Percentiles rank a stretch among this genome's conserved stretches.
Conservation (phyloP, 2,797 vertebrate species). For the Sylvilagus floridanus region DNA sequence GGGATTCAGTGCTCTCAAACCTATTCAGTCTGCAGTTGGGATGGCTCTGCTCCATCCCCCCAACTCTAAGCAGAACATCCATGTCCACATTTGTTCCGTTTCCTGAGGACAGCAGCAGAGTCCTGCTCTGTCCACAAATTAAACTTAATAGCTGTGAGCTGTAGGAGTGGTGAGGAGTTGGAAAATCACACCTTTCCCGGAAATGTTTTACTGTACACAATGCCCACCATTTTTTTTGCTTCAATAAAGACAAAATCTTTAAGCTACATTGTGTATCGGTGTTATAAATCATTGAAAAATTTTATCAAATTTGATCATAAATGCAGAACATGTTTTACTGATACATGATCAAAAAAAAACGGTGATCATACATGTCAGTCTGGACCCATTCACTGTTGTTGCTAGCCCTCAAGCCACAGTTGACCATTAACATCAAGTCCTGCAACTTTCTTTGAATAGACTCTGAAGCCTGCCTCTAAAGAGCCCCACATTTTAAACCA, state of each 20-base stretch:
- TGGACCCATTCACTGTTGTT: not conserved
- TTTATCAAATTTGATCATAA: not conserved
- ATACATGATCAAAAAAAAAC: not conserved
- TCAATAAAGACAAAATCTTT: conserved; percentile 2
- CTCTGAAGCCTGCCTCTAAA: not conserved
- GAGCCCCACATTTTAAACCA: not conserved
- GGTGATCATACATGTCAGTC: not conserved
- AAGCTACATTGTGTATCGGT: not conserved
- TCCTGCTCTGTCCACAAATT: not conserved
- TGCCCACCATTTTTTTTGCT: not conserved
- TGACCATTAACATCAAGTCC: not conserved
- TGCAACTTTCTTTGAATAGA: not conserved
- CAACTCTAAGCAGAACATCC: not conserved
- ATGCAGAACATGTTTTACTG: not conserved
- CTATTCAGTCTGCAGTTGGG: not conserved
- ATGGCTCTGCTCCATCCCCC: not conserved
- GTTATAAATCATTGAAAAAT: not conserved
- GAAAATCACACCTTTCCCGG: not conserved
- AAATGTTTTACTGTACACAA: not conserved
- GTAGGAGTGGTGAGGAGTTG: not conserved
- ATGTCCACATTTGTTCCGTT: not conserved
- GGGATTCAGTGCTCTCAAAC: not conserved
- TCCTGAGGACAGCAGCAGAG: not conserved
- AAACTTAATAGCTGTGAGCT: not conserved
- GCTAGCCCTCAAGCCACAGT: not conserved